Conservation (phyloP, 64 coral and sea anemone species). For the Astreopora myriophthalma region DNA sequence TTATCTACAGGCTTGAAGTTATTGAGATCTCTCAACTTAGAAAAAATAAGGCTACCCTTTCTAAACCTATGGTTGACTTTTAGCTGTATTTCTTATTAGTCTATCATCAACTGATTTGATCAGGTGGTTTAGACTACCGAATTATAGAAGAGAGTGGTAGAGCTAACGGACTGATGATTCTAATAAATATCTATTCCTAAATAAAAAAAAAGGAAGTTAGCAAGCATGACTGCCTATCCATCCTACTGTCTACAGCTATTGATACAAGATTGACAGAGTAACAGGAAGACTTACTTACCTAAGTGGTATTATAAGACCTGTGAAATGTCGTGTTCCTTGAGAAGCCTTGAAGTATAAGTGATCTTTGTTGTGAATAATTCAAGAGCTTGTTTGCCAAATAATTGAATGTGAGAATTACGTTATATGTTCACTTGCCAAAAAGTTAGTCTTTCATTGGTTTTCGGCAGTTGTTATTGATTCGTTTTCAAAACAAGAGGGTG, state of each 20-base stretch:
- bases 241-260: neutral
- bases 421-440: neutral
- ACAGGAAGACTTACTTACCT: constrained; percentile 3
- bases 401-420: constrained; percentile 42
- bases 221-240: neutral
- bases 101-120: too few species aligned
- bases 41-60: too few species aligned
- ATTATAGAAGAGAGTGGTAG: too few species aligned
- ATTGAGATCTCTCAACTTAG: too few species aligned
- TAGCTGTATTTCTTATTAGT: too few species aligned
- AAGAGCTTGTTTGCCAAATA: neutral
- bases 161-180: too few species aligned
- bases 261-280: neutral
- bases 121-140: too few species aligned
- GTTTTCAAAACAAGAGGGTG: neutral
- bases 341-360: neutral
- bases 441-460: neutral
- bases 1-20: too few species aligned
- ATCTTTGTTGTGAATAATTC: neutral
- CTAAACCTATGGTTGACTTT: too few species aligned
- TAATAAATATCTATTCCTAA: neutral
- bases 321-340: neutral
- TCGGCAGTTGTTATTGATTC: neutral
- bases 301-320: neutral
- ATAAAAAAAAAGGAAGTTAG: neutral